Evolutionary conservation across 2,113 vertebrate species (phyloP).

Genomic region (Galeopterus variegatus): DNA sequence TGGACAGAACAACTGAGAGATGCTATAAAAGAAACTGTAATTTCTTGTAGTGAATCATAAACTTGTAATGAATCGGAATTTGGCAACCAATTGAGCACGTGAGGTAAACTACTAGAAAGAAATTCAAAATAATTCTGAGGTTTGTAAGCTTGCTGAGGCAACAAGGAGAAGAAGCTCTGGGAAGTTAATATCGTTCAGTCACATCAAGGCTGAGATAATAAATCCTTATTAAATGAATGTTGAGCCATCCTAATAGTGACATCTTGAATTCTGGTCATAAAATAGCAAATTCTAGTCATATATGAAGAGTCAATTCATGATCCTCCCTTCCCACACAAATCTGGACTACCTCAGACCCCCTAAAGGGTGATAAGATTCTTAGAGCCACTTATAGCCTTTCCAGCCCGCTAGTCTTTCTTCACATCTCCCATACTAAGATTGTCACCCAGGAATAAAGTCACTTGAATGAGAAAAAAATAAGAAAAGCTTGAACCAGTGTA

Average conservation of each 20-base stretch:
- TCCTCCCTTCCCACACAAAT: neutral
- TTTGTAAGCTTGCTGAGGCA: conserved; percentile 5
- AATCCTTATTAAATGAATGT: neutral
- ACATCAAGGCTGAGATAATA: neutral
- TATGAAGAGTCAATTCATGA: neutral
- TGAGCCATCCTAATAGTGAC: neutral
- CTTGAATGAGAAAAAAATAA: neutral
- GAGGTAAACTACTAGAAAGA: conserved; percentile 14
- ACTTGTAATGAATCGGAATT: neutral
- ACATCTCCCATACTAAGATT: neutral
- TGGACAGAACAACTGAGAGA: neutral
- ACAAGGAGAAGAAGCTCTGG: neutral
- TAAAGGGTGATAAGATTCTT: neutral
- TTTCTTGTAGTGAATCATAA: neutral
- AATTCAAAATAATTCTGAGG: conserved; percentile 57
- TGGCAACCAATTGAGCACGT: neutral
- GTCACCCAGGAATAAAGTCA: neutral
- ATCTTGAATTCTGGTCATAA: neutral
- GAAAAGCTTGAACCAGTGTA: neutral
- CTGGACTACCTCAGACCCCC: neutral
- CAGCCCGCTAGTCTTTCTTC: neutral
- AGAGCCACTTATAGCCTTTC: neutral
- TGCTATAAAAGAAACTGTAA: neutral
- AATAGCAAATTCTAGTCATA: neutral
- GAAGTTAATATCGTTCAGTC: neutral